A percentile compares a stretch with the other conserved stretches of the same genome.
Evolutionary conservation across 2,797 vertebrate genomes (phyloP).

Genomic region (Periophthalmus magnuspinnatus): DNA sequence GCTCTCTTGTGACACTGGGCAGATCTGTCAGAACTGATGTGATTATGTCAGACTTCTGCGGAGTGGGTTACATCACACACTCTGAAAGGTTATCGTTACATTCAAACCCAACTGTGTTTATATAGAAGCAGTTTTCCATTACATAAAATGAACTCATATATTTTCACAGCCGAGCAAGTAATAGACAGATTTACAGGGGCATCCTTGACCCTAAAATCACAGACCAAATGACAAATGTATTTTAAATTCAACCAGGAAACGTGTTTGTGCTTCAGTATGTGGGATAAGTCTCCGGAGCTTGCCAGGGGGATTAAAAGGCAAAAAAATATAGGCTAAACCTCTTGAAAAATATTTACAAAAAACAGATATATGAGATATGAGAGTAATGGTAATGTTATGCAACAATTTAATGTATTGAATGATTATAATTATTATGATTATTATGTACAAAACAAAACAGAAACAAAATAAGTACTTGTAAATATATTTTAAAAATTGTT

Average conservation of each 20-base stretch:
- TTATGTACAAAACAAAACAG: too few relatives aligned
- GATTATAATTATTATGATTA: too few relatives aligned
- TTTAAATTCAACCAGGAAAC: neutral
- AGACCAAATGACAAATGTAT: neutral
- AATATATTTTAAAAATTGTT: too few relatives aligned
- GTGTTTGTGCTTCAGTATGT: too few relatives aligned
- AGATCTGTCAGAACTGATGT: constrained; percentile 40
- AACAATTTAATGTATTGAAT: too few relatives aligned
- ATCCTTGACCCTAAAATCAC: neutral
- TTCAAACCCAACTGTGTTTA: neutral
- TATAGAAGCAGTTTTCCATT: neutral
- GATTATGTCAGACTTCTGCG: constrained; percentile 4
- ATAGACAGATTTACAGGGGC: constrained; percentile 3
- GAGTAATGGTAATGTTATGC: too few relatives aligned
- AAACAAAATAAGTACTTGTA: too few relatives aligned
- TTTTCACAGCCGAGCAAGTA: neutral
- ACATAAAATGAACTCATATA: neutral
- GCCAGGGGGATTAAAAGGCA: too few relatives aligned
- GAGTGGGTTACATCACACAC: constrained; percentile 17
- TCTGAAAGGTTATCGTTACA: neutral
- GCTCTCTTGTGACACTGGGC: constrained; percentile 22
- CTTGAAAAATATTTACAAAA: too few relatives aligned
- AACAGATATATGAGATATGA: too few relatives aligned
- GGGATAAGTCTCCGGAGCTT: too few relatives aligned
- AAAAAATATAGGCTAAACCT: too few relatives aligned